phyloP scores from a whole-genome alignment of 2,888 invertebrate genomes.

The Liposcelis brunnea region DNA sequence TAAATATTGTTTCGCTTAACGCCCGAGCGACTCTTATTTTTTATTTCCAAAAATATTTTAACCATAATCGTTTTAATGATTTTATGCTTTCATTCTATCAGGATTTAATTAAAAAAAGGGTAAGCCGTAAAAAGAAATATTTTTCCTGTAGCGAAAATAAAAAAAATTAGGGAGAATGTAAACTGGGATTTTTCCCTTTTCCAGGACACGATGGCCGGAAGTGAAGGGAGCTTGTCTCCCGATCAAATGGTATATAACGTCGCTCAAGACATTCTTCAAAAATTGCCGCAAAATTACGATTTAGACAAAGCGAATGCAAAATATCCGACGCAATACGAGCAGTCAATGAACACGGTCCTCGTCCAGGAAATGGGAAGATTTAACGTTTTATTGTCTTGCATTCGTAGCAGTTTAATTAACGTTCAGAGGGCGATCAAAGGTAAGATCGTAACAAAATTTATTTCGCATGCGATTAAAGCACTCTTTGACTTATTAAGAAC shows the following conservation, averaged over 20 bases:
- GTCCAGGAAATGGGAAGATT: slow-evolving; percentile 74
- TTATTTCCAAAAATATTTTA: no score
- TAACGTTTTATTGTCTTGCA: slow-evolving; percentile 53
- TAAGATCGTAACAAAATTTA: no score
- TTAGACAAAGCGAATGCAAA: slow-evolving; percentile 44
- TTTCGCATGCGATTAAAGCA: no score
- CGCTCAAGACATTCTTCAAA: slow-evolving; percentile 56
- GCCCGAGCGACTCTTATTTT: no score
- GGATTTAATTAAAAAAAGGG: not conserved
- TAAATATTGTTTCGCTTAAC: no score
- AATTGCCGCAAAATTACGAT: slow-evolving; percentile 55
- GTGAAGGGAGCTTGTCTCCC: slow-evolving; percentile 45
- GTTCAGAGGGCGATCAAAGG: slow-evolving; percentile 80
- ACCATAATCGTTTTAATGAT: no score
- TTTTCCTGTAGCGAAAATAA: not conserved
- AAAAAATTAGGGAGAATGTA: slow-evolving; percentile 12
- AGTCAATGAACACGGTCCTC: slow-evolving; percentile 89
- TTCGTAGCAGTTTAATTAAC: slow-evolving; percentile 54
- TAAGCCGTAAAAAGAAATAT: not conserved
- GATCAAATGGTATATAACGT: slow-evolving; percentile 67
- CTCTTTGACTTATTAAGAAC: no score
- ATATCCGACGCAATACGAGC: slow-evolving; percentile 59
- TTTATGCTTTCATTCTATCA: no score
- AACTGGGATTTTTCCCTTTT: slow-evolving; percentile 12
- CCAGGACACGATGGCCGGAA: slow-evolving; percentile 44